Base-by-base conservation (phyloP, 2,888 invertebrate species). In the Nipponacmea schrenckii region DNA sequence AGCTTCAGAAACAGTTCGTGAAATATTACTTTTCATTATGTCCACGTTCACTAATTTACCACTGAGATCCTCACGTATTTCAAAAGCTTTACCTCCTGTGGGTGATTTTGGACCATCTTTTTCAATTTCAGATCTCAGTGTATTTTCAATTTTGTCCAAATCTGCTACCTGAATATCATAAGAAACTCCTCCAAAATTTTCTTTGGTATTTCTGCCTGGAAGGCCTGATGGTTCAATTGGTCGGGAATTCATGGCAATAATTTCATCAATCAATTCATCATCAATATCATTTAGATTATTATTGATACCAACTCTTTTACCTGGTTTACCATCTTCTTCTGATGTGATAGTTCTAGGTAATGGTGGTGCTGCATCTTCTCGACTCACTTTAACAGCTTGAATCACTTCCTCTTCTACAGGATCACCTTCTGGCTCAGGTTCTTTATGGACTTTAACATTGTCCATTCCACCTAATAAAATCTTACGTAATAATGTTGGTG, bases 91-190 rank as follows among this genome's bases (percentile, higher is more conserved):
- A 3, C 82, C 82, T 14, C 79, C 79, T 69, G 74, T 77, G 15
- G 75, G 72, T 12, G 48, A 70, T 62, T 70, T 74, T 39, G 64
- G 70, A 50, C 68, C 74, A 56, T 63, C 70, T 48, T 75, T 74
- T 26, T 64, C 65, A 27, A 74, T 70, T 63, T 74, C 72, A 14
- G 56, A 31, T 24, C 70, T 68, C 62, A 72, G 67, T 62, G 75
- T 74, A 62, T 76, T 69, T 66, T 79, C 80, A 69, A 80, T 79
- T 45, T 78, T 74, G 68, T 80, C 76, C 26, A 77, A 72, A 63
- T 82, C 79, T 63, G 78, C 74, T 65, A 82, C 77, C 62, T 80
- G 74, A 71, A 83, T 82, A 67, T 83, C 82, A 64, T 83, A 81
- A 20, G 77, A 69, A 24, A 79, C 66, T 31, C 82, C 81, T 67